Conservation (phyloP, 2,888 invertebrate species). For the Coremacera marginata region DNA sequence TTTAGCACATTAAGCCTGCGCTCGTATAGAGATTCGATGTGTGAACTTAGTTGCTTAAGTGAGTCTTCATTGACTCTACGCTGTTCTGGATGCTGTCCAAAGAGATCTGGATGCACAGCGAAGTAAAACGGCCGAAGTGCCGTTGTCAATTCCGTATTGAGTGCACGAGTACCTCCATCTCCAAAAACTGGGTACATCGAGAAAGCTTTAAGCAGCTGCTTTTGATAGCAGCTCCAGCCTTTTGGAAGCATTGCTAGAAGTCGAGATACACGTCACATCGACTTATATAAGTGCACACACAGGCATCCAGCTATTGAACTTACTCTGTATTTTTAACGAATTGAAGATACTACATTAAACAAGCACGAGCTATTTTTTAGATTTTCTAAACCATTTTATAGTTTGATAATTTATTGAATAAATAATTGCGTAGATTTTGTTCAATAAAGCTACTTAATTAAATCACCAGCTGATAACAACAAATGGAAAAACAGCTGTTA, state of each 20-base stretch:
- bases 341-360: too few species aligned
- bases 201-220: not conserved
- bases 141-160: slow-evolving; percentile 87
- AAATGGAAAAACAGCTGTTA: too few species aligned
- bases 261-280: not conserved
- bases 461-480: too few species aligned
- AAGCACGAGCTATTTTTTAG: too few species aligned
- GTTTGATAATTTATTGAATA: too few species aligned
- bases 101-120: slow-evolving; percentile 94
- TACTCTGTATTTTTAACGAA: too few species aligned
- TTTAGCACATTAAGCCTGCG: slow-evolving; percentile 68
- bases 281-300: not conserved
- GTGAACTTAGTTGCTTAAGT: slow-evolving; percentile 86
- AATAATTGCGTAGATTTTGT: too few species aligned
- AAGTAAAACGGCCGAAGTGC: slow-evolving; percentile 95
- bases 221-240: not conserved
- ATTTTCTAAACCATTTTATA: too few species aligned
- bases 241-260: slow-evolving; percentile 14
- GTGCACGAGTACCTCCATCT: slow-evolving; percentile 47
- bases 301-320: too few species aligned
- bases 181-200: not conserved
- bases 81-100: slow-evolving; percentile 91
- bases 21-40: slow-evolving; percentile 81
- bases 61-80: slow-evolving; percentile 91
- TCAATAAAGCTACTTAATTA: too few species aligned